Evolutionary conservation across 2,797 vertebrate genomes (phyloP).

Genomic region (Sebastiscus albofasciatus): DNA sequence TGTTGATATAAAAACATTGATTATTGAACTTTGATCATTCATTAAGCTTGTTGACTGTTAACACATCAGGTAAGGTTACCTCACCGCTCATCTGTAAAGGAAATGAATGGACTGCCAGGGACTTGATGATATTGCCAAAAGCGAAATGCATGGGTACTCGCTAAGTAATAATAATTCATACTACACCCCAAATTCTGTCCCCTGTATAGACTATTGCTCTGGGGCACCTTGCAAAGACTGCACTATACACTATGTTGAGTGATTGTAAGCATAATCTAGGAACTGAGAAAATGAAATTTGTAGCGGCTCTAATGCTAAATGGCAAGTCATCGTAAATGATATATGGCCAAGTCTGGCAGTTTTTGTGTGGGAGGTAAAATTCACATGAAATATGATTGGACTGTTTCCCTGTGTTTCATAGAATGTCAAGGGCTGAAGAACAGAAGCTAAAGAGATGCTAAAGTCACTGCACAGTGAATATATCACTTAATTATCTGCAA

Average conservation of each 20-base stretch:
- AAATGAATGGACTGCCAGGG: conserved; percentile 7
- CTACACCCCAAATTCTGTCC: neutral
- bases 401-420: neutral
- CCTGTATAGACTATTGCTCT: neutral
- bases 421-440: neutral
- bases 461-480: neutral
- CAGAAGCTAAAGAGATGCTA: neutral
- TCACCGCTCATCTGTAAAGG: neutral
- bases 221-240: conserved; percentile 4
- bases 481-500: neutral
- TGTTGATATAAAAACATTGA: neutral
- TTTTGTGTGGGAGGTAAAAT: conserved; percentile 44
- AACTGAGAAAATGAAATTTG: conserved; percentile 41
- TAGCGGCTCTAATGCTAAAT: conserved; percentile 39
- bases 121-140: conserved; percentile 3
- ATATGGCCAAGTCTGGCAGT: conserved; percentile 16
- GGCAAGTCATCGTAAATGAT: conserved; percentile 32
- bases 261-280: conserved; percentile 28
- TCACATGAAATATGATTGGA: conserved; percentile 32
- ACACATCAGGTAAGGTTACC: neutral
- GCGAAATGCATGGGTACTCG: neutral
- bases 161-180: conserved; percentile 28
- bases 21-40: conserved; percentile 12
- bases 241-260: conserved; percentile 4
- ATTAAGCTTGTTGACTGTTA: conserved; percentile 15